phyloP scores from a whole-genome alignment of 2,113 vertebrate genomes.

The Danionella cerebrum region DNA sequence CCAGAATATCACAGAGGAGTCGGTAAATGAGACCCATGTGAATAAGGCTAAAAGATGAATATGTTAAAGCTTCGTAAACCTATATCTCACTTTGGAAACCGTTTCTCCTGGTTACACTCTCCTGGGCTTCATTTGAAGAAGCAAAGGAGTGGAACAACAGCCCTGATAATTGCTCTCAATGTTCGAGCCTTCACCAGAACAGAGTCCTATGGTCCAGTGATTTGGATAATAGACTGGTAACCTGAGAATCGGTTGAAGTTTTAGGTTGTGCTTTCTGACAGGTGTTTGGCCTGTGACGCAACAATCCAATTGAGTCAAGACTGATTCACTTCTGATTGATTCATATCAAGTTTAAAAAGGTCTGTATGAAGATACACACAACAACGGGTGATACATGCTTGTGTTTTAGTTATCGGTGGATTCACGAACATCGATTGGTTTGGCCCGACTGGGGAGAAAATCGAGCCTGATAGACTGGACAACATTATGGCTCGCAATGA shows the following conservation, averaged over 20 bases:
- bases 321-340: neutral
- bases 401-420: conserved; percentile 71
- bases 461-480: conserved; percentile 79
- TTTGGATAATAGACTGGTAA: conserved; percentile 10
- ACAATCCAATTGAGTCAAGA: neutral
- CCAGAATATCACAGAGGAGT: neutral
- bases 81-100: neutral
- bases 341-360: too few species aligned
- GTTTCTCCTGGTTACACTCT: conserved; percentile 1
- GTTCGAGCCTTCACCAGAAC: conserved; percentile 1
- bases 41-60: neutral
- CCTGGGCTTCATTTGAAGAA: conserved; percentile 11
- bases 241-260: neutral
- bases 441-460: conserved; percentile 82
- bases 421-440: conserved; percentile 91
- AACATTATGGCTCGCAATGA: conserved; percentile 83
- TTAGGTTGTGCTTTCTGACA: neutral
- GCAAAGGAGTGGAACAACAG: neutral
- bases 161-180: conserved; percentile 18
- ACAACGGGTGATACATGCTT: neutral
- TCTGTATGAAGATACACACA: too few species aligned
- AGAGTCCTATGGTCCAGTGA: conserved; percentile 8
- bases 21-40: neutral
- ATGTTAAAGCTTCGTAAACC: neutral
- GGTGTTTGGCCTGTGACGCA: neutral